Percentiles rank a stretch among this genome's conserved stretches.
These are phyloP conservation scores for Eira barbara DNA, from an alignment of 2,113 vertebrate species.

Conservation along the genomic window DNA sequence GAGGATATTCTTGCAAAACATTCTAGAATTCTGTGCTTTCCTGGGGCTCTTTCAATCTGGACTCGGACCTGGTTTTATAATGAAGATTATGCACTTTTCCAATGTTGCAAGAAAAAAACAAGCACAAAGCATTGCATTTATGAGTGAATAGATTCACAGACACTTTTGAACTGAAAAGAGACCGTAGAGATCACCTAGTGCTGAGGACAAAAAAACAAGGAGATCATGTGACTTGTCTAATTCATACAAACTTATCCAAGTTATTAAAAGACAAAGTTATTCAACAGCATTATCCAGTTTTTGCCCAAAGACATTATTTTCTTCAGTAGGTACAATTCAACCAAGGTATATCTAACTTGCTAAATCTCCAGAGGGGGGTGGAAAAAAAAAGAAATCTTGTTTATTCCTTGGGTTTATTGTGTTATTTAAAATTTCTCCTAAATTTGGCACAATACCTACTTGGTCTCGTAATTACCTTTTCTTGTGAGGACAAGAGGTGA, in stretches of 20 bases:
- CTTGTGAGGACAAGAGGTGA: constrained; percentile 15
- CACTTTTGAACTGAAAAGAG: constrained; percentile 31
- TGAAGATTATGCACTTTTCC: constrained; percentile 44
- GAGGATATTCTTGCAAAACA: constrained; percentile 67
- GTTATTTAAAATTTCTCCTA: constrained; percentile 34
- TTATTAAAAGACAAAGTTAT: constrained; percentile 42
- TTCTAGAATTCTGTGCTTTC: constrained; percentile 55
- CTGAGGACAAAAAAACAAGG: constrained; percentile 46
- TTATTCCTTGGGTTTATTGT: constrained; percentile 33
- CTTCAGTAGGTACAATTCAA: constrained; percentile 24
- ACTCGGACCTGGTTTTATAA: constrained; percentile 45
- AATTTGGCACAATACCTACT: neutral
- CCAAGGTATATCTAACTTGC: constrained; percentile 45
- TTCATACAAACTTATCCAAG: constrained; percentile 10
- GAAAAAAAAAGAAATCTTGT: constrained; percentile 17
- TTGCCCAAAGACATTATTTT: constrained; percentile 29
- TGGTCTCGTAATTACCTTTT: constrained; percentile 27
- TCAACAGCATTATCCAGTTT: constrained; percentile 29
- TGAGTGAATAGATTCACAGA: constrained; percentile 41
- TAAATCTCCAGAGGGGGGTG: neutral
- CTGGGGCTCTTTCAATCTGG: constrained; percentile 52
- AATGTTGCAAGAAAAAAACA: neutral
- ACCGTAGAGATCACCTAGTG: constrained; percentile 26
- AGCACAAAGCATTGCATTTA: constrained; percentile 53
- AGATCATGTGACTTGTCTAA: constrained; percentile 39